These are phyloP conservation scores for Tribolium castaneum DNA, from an alignment of 1,140 invertebrate species.

Conservation along the genomic window DNA sequence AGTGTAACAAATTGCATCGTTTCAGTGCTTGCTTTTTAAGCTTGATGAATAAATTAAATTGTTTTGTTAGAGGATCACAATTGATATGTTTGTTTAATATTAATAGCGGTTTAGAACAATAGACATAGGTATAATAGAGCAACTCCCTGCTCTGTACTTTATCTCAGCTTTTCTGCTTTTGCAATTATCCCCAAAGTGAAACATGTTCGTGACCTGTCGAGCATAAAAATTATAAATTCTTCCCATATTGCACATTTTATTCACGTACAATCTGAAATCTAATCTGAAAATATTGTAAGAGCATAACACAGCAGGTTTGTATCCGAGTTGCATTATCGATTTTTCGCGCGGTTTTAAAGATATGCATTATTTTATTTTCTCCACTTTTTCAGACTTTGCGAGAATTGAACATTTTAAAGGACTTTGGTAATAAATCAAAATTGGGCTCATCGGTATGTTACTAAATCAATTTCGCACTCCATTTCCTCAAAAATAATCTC, in stretches of 20 bases:
- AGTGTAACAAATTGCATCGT: not conserved
- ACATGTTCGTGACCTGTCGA: conserved; percentile 25
- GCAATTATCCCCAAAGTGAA: conserved; percentile 2
- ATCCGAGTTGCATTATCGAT: not conserved
- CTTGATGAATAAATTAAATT: not conserved
- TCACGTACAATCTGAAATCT: conserved; percentile 3
- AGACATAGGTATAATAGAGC: not conserved
- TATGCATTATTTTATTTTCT: not conserved
- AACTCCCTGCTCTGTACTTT: not conserved
- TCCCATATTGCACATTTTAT: not conserved
- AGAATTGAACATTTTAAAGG: not conserved
- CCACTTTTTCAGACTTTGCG: not conserved
- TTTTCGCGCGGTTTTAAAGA: not conserved
- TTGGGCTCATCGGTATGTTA: conserved; percentile 10
- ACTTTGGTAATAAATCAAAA: conserved; percentile 7
- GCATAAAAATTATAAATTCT: conserved; percentile 15
- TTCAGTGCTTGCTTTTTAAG: not conserved
- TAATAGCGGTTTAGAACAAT: not conserved
- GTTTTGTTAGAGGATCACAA: not conserved
- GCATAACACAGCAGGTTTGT: not conserved
- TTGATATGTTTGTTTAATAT: not conserved
- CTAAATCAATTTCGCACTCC: conserved; percentile 39
- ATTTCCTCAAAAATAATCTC: conserved; percentile 28
- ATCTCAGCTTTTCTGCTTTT: conserved; percentile 9
- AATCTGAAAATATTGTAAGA: conserved; percentile 2